These are phyloP conservation scores for Capreolus pygargus DNA, from an alignment of 2,113 vertebrate species.

Conservation along the genomic window DNA sequence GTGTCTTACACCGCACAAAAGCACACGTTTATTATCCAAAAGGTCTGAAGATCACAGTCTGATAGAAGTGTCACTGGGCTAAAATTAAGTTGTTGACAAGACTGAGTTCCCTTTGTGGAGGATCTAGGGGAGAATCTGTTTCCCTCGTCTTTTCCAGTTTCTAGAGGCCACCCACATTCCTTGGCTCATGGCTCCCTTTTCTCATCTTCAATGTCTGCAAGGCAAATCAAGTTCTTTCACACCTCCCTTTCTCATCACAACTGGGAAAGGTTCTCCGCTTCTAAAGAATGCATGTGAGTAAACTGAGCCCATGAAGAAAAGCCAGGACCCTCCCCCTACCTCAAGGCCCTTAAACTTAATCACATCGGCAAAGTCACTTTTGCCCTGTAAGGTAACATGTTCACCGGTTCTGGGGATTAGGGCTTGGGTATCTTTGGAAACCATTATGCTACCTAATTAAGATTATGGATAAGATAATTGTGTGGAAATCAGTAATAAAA, in stretches of 20 bases:
- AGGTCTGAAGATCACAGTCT: background rate
- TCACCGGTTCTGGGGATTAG: background rate
- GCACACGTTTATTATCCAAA: background rate
- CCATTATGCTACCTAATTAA: background rate
- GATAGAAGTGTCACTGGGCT: background rate
- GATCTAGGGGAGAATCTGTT: background rate
- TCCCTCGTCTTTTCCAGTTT: background rate
- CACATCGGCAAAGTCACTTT: background rate
- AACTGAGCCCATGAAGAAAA: background rate
- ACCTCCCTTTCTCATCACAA: background rate
- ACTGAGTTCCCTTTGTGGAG: background rate
- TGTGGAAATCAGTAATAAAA: background rate
- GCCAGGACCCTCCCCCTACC: background rate
- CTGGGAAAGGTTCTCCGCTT: background rate
- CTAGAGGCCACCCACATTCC: slow-evolving; percentile 6
- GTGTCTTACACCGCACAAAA: background rate
- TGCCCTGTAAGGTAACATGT: background rate
- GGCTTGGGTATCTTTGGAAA: background rate
- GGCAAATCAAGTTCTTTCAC: background rate
- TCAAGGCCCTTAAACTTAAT: background rate
- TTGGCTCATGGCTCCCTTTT: background rate
- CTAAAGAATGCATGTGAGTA: background rate
- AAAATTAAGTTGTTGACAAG: background rate
- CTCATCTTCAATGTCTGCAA: background rate
- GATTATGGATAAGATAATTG: background rate